A percentile compares a stretch with the other conserved stretches of the same genome.
Conservation (phyloP, 1,140 invertebrate genomes). For the Coelopa frigida region DNA sequence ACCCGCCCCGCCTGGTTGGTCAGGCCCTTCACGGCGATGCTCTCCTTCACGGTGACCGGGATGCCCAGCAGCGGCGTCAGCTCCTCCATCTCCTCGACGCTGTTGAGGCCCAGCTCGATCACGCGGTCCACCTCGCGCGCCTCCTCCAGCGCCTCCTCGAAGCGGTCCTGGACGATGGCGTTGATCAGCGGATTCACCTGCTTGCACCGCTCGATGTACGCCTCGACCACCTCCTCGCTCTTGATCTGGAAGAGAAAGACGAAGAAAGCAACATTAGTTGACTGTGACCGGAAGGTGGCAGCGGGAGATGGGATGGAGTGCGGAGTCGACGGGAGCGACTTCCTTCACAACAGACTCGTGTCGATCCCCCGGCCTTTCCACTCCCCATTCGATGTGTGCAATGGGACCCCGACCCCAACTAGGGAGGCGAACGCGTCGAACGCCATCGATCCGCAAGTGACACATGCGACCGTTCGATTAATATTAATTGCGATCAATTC, state of each 20-base stretch:
- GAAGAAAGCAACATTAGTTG: constrained; percentile 3
- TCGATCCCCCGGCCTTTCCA: too few species aligned
- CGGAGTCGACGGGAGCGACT: too few species aligned
- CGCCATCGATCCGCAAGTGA: too few species aligned
- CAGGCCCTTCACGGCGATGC: constrained; percentile 56
- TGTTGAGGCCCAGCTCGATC: constrained; percentile 41
- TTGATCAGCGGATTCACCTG: constrained; percentile 64
- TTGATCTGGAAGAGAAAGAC: constrained; percentile 44
- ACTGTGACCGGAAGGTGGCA: too few species aligned
- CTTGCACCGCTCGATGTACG: constrained; percentile 57
- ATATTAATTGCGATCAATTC: too few species aligned
- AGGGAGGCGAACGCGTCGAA: too few species aligned
- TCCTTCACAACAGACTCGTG: too few species aligned
- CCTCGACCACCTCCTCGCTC: constrained; percentile 54
- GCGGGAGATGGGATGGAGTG: too few species aligned
- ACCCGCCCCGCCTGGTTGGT: constrained; percentile 51
- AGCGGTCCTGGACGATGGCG: constrained; percentile 60
- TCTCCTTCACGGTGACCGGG: constrained; percentile 63
- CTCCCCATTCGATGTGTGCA: too few species aligned
- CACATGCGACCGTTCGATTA: too few species aligned
- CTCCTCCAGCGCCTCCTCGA: constrained; percentile 55
- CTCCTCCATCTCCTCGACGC: constrained; percentile 46
- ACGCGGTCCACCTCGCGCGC: constrained; percentile 48
- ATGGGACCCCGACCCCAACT: too few species aligned
- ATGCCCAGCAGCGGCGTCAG: constrained; percentile 58